Base-by-base conservation (phyloP, 2,113 vertebrate genomes). In the Empidonax alnorum region DNA sequence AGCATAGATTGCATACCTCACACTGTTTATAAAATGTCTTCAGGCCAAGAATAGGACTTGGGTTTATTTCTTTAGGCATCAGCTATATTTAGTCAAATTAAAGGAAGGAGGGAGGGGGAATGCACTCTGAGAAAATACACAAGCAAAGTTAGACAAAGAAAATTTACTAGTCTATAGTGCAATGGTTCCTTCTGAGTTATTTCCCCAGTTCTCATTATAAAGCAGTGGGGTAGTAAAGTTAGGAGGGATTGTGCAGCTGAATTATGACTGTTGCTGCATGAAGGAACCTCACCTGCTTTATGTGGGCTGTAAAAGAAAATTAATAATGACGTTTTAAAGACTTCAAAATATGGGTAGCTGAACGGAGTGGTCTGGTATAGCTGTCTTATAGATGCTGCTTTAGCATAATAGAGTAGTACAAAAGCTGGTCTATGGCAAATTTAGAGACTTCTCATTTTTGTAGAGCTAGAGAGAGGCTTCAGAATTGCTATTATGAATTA, bases 301-400 rank as follows among this genome's bases (percentile, higher is more conserved):
- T 88, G 68, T 80, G 82, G 78, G 82, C 87, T 96, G 68, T 95
- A 88, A 96, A 97, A 93, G 84, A 90, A 88, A 95, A 96, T 90
- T 87, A 85, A 91, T 93, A 93, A 91, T 90, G 93, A 78, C 72
- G 4, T 91, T 96, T 95, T 94, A 88, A 96, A 92, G 90, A 71
- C 59, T 82, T 85, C 59, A 71, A n/a, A 94, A 88, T 87, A 93
- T 44, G 33, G 39, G 72, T 93, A 84, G 47, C 59, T 96, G 91
- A 87, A 77, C 39, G n/a, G 84, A 87, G 58, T 73, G 65, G 42
- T 89, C 44, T 85, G 58, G 33, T 89, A 7, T 95, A 93, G 71
- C 75, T 71, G 84, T 79, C 71, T 83, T 44, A n/a, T 3, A 74
- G 80, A 42, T 77, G 55, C 75, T 93, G 87, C 39, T 91, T 90